phyloP scores from a whole-genome alignment of 2,888 invertebrate genomes.

The Apoda limacodes region DNA sequence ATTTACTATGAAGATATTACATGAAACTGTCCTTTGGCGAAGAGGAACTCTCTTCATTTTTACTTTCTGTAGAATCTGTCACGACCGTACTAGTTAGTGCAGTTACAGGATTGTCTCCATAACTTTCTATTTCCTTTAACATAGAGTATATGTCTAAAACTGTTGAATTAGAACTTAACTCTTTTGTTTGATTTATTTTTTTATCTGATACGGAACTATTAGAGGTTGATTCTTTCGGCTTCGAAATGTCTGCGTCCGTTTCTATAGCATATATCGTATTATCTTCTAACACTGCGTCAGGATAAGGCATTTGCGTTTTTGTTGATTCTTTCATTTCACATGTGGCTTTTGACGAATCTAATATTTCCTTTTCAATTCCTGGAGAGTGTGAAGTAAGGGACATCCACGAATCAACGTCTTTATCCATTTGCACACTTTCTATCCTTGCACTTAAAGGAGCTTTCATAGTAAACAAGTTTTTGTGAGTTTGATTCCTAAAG shows the following conservation, averaged over 20 bases:
- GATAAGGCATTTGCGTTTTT: not conserved
- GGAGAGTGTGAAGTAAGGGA: slow-evolving; percentile 53
- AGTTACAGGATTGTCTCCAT: slow-evolving; percentile 49
- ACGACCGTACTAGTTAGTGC: slow-evolving; percentile 24
- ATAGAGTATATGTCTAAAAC: slow-evolving; percentile 64
- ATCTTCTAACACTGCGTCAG: slow-evolving; percentile 3
- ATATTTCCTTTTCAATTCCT: slow-evolving; percentile 28
- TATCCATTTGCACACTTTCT: slow-evolving; percentile 52
- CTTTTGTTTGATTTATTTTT: slow-evolving; percentile 28
- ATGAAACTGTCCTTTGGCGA: slow-evolving; percentile 55
- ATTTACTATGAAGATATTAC: slow-evolving; percentile 48
- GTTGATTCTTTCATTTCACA: not conserved
- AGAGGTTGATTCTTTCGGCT: not conserved
- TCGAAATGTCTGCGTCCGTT: slow-evolving; percentile 6
- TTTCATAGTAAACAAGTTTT: slow-evolving; percentile 32
- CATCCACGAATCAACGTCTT: slow-evolving; percentile 65
- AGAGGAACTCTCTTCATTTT: slow-evolving; percentile 31
- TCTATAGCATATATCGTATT: slow-evolving; percentile 1
- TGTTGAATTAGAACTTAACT: slow-evolving; percentile 43
- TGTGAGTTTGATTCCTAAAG: slow-evolving; percentile 39
- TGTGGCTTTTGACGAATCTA: not conserved
- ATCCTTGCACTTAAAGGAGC: slow-evolving; percentile 51
- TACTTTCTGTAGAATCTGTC: slow-evolving; percentile 28
- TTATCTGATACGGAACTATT: slow-evolving; percentile 11
- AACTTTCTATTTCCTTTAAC: slow-evolving; percentile 63